Base-by-base conservation (phyloP, 1,140 invertebrate genomes). In the Drosophila nikananu region DNA sequence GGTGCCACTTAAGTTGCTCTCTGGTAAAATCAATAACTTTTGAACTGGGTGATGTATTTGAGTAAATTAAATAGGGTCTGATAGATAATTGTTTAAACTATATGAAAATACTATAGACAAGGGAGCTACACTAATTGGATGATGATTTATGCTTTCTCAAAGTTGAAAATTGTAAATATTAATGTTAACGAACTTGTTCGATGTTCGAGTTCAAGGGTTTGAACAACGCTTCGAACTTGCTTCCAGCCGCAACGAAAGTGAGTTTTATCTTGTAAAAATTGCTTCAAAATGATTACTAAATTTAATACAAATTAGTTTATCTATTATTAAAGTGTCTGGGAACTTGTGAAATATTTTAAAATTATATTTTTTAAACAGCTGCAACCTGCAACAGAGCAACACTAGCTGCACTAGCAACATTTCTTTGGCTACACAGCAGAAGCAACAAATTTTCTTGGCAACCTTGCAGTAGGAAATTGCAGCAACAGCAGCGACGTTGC, bases 291-390 rank as follows among this genome's bases (percentile, higher is more conserved):
- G 4, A 0, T 0, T 35, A 21, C 0, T 0, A 15, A 54, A 21
- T 2, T 54, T 9, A 4, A 9, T 21, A 35, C 0, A 5, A 32
- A 21, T 35, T 32, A 2, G 1, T 19, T 5, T 13, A 52, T 5
- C 21, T 13, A 32, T 0, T 19, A 19, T 7, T 15, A 2, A 5
- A 21, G 15, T 21, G 30, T 2, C 7, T 13, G 21, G 12, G 52
- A 78, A 66, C 70, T 57, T 82, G 52, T 7, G 5, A 19, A 30
- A 52, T 51, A n/a, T n/a, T 51, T 27, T 27, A 1, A 10, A n/a
- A n/a, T n/a, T 2, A 27, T 13, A n/a, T 13, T 32, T 52, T 19
- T 19, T 19, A 52, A n/a, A 6, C n/a, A 19, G 27, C 1, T 51
- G 48, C 25, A 51, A 21, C 51, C 39, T 19, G 30, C 30, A 32